Evolutionary conservation across 2,888 invertebrate species (phyloP).

Genomic region (Zaprionus lineosus): DNA sequence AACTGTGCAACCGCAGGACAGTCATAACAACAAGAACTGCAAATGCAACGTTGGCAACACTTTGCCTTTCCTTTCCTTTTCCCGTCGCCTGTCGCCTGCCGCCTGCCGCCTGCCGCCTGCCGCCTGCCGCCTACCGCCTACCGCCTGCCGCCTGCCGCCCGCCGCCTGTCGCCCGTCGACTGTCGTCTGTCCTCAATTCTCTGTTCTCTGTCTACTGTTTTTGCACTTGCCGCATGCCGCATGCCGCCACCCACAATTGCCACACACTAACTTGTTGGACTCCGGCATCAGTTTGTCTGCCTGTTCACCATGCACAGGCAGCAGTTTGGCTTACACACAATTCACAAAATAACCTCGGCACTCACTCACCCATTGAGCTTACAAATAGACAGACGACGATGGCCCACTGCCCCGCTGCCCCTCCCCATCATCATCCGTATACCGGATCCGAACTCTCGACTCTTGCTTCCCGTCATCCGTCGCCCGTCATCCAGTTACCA

Average conservation of each 20-base stretch:
- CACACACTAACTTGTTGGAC: slow-evolving; percentile 66
- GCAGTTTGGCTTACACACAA: slow-evolving; percentile 74
- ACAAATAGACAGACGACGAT: slow-evolving; percentile 47
- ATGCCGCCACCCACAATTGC: slow-evolving; percentile 13
- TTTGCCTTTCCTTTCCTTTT: slow-evolving; percentile 58
- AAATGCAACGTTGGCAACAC: slow-evolving; percentile 40
- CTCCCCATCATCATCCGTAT: neutral
- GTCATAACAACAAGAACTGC: slow-evolving; percentile 40
- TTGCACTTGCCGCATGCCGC: slow-evolving; percentile 28
- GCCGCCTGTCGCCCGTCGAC: slow-evolving; percentile 6
- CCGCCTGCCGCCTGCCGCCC: too few relatives aligned
- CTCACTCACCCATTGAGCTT: slow-evolving; percentile 44
- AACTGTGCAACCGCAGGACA: slow-evolving; percentile 48
- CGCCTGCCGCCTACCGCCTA: slow-evolving; percentile 30
- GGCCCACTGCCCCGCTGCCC: neutral
- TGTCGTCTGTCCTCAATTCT: too few relatives aligned
- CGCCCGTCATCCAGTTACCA: too few relatives aligned
- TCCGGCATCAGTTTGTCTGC: slow-evolving; percentile 49
- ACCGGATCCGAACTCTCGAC: neutral
- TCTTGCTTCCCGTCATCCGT: neutral
- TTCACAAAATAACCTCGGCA: slow-evolving; percentile 69
- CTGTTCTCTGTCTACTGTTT: too few relatives aligned
- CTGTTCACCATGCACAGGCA: slow-evolving; percentile 55
- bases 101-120: too few relatives aligned
- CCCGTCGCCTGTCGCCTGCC: too few relatives aligned